Percentiles rank a stretch among this genome's conserved stretches.
phyloP scores from a whole-genome alignment of 2,113 vertebrate genomes.

The Nothobranchius kuhntae region DNA sequence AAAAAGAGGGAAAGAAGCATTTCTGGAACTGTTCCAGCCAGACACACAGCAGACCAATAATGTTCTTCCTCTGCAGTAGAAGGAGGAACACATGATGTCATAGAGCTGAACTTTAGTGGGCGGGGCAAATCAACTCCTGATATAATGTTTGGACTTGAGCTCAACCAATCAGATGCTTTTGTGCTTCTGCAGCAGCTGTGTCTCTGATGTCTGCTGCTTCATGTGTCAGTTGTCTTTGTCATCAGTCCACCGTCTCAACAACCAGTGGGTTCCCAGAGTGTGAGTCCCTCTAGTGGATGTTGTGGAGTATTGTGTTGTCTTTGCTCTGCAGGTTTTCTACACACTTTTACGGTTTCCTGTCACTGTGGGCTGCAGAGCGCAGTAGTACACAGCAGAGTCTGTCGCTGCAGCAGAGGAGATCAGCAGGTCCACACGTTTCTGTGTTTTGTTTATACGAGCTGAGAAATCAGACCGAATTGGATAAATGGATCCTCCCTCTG shows the following conservation, averaged over 20 bases:
- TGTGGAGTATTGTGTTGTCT: too few relatives aligned
- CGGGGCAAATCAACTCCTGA: background rate
- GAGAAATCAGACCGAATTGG: background rate
- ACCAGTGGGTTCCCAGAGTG: accelerated
- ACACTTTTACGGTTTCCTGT: too few relatives aligned
- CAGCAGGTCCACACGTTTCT: background rate
- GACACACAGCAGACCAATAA: background rate
- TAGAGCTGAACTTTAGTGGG: constrained; percentile 4
- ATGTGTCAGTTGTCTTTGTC: constrained; percentile 5
- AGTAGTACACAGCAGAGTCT: too few relatives aligned
- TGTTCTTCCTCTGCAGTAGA: background rate
- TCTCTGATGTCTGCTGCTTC: background rate
- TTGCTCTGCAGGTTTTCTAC: too few relatives aligned
- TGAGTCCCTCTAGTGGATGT: too few relatives aligned
- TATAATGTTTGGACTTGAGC: background rate
- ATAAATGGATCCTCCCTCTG: constrained; percentile 1
- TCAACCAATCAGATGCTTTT: constrained; percentile 8
- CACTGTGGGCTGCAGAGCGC: too few relatives aligned
- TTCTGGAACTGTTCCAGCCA: background rate
- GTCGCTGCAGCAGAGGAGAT: background rate
- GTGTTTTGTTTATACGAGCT: too few relatives aligned
- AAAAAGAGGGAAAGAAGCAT: constrained; percentile 1
- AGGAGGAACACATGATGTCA: background rate
- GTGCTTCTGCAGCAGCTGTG: background rate
- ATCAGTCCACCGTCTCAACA: background rate